Base-by-base conservation (phyloP, 2,888 invertebrate genomes). In the Drosophila percnosoma region DNA sequence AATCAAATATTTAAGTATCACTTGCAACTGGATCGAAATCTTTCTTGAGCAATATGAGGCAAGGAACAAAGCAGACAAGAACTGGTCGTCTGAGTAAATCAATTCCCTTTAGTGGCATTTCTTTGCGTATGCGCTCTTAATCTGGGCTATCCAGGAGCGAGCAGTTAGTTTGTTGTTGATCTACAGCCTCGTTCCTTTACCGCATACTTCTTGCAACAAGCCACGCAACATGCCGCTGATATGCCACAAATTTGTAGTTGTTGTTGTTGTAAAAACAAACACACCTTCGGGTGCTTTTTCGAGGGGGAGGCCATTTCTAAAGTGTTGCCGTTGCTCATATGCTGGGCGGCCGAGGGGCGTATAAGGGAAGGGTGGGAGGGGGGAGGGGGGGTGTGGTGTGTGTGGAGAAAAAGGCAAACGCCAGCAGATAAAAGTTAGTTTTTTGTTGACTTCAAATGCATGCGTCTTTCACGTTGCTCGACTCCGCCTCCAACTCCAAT, bases 41-140 rank as follows among this genome's bases (percentile, higher is more conserved):
- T 57, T 29, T 57, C 27, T 15, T 4, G n/a, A 29, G 55, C 38
- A 55, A 40, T 5, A 40, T 2, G 27, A 55, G 15, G 1, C 38
- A 27, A 27, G 18, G 2, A 54, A 42, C 42, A 42, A 51, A 38
- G 38, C 51, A 38, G 52, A 60, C 70, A 24, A 18, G 51, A 71
- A 62, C 38, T 33, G 54, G 61, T 68, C 67, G 60, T 62, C 52
- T 78, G 73, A 60, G 79, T 70, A 89, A 92, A 92, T 92, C 91
- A 91, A 91, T 91, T 90, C 89, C 84, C 89, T 89, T 89, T 81
- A 89, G 90, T 90, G 86, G 80, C 75, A 74, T 79, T 64, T 78
- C 49, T 68, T 72, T 58, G 62, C 67, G 57, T 73, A 68, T 79
- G 68, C 70, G 73, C 78, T 68, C 55, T 77, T 81, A 73, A 68